Evolutionary conservation across 2,113 vertebrate genomes (phyloP).

Genomic region (Electrona antarctica): DNA sequence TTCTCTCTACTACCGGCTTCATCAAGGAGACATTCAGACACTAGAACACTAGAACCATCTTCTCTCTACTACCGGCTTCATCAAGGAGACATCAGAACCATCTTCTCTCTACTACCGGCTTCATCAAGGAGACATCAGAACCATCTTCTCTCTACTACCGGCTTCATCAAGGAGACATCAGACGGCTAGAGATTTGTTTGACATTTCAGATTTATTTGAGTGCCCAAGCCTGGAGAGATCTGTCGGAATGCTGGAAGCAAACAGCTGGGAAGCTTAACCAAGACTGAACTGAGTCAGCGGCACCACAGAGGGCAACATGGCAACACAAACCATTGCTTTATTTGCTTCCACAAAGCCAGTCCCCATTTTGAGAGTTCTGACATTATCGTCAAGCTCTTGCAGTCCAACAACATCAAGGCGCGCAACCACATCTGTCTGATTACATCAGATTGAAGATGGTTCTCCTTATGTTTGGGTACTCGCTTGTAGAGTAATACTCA

Average conservation of each 20-base stretch:
- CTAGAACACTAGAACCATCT: too few relatives aligned
- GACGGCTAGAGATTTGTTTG: constrained; percentile 8
- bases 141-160: background rate
- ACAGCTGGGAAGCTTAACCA: constrained; percentile 23
- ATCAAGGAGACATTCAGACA: background rate
- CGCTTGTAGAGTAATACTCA: too few relatives aligned
- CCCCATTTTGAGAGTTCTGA: constrained; percentile 19
- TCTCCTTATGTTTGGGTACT: too few relatives aligned
- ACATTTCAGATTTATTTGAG: constrained; percentile 14
- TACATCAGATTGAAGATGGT: too few relatives aligned
- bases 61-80: constrained; percentile 6
- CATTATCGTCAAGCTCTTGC: background rate
- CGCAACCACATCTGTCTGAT: background rate
- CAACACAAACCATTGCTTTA: constrained; percentile 3
- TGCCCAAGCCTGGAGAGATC: background rate
- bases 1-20: constrained; percentile 4
- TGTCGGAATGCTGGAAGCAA: background rate
- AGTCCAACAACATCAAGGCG: background rate
- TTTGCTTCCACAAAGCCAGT: constrained; percentile 11
- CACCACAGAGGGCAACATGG: constrained; percentile 12
- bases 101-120: background rate
- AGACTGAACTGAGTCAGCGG: constrained; percentile 26
- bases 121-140: constrained; percentile 15
- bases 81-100: background rate
- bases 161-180: constrained; percentile 7